Base-by-base conservation (phyloP, 2,888 invertebrate genomes). In the Sclerodermus sp. region DNA sequence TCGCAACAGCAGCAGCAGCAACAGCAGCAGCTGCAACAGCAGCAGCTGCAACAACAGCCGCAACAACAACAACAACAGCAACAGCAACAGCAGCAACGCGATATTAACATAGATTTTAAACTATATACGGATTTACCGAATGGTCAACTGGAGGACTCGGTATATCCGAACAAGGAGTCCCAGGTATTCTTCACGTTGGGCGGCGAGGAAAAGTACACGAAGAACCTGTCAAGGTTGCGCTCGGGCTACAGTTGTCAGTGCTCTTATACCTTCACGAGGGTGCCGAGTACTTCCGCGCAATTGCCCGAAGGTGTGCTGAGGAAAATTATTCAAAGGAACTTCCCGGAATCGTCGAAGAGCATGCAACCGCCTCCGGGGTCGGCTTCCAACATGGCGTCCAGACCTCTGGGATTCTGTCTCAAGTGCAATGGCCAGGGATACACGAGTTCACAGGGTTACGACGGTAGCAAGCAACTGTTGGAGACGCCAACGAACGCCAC, bases 401-500 rank as follows among this genome's bases (percentile, higher is more conserved):
- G 55, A 17, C 49, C 66, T 2, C 49, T 63, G 2, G 62, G 67
- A 3, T 55, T 62, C n/a, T 76, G 76, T 43, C 55, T 68, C 6
- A 73, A 64, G 39, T 76, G 76, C 43, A 67, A 67, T 18, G 67
- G 70, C 3, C 63, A 68, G 9, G 66, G 65, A 18, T 64, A 55
- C 2, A 44, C 51, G 1, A 54, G 62, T 2, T 52, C 64, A 1
- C 61, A 61, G 15, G 65, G 55, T 46, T 67, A 61, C 23, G 70
- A 67, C 13, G 60, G 57, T 12, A 60, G 57, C 12, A 75, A 72
- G 42, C 57, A 72, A 13, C 53, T 73, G 57, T 78, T 89, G 37
- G 89, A 89, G 70, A 90, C 90, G 0, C 90, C 90, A 0, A 89
- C 89, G 0, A 90, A 90, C 73, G 90, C 90, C 30, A 88, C 90